Evolutionary conservation across 2,113 vertebrate species (phyloP).

Genomic region (Zingel zingel): DNA sequence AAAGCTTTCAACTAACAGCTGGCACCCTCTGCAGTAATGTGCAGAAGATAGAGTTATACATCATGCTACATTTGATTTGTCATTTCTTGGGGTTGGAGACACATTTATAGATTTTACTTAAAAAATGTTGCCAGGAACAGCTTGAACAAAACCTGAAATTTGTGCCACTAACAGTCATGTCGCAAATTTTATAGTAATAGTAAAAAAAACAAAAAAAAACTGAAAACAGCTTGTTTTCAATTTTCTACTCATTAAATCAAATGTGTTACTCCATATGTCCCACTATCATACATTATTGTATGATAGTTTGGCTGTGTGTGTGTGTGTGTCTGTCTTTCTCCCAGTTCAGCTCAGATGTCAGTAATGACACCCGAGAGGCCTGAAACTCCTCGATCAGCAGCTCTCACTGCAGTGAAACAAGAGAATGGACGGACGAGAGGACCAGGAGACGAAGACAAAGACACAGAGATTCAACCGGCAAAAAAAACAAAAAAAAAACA

Average conservation of each 20-base stretch:
- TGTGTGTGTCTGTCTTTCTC: slow-evolving; percentile 1
- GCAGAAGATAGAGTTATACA: not conserved
- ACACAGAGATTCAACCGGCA: not conserved
- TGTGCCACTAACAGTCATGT: not conserved
- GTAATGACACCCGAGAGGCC: slow-evolving; percentile 67
- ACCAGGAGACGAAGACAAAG: slow-evolving; percentile 22
- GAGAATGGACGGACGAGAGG: slow-evolving; percentile 24
- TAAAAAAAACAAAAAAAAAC: not conserved
- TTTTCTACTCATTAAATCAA: slow-evolving; percentile 3
- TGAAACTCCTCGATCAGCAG: slow-evolving; percentile 75
- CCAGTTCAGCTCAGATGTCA: slow-evolving; percentile 69
- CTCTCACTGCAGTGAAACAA: slow-evolving; percentile 57
- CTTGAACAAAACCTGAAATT: not conserved
- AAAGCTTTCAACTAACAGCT: not conserved
- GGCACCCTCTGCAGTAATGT: not conserved
- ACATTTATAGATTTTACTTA: not conserved
- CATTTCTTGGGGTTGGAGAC: not conserved
- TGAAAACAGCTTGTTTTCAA: not conserved
- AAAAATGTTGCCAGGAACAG: not conserved
- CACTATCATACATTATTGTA: slow-evolving; percentile 8
- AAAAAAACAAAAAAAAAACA: not conserved
- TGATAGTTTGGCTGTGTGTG: not conserved
- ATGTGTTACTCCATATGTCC: slow-evolving; percentile 2
- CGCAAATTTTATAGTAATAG: not conserved
- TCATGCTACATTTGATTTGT: not conserved